A percentile compares a stretch with the other conserved stretches of the same genome.
These are phyloP conservation scores for Glandiceps talaboti DNA, from an alignment of 53 echinoderm and acorn worm genomes.

Conservation along the genomic window DNA sequence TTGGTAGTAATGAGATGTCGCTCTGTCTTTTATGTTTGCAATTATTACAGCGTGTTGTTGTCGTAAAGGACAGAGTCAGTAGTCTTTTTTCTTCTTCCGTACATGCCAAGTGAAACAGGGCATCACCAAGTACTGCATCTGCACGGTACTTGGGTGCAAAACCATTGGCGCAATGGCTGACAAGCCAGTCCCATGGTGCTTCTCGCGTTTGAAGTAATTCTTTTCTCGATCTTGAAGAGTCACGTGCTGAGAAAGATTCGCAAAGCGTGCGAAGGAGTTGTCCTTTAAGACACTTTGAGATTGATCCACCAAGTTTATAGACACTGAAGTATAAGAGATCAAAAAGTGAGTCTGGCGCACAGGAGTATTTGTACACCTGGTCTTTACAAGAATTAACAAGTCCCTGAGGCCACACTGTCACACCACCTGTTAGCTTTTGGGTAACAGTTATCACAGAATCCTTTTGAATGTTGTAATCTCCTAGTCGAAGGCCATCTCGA, in stretches of 20 bases:
- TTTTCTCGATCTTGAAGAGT: not conserved
- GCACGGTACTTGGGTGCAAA: not conserved
- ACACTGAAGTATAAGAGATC: not conserved
- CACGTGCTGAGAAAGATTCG: not conserved
- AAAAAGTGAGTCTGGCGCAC: not conserved
- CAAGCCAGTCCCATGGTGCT: not conserved
- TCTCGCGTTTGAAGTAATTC: not conserved
- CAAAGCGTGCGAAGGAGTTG: not conserved
- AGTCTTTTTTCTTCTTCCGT: not conserved
- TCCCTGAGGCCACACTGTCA: not conserved
- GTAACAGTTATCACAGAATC: not conserved
- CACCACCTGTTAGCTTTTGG: not conserved
- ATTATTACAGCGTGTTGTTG: not conserved
- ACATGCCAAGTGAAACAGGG: not conserved
- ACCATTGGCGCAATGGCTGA: not conserved
- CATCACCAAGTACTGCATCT: not conserved
- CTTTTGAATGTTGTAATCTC: not conserved
- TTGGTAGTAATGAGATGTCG: not conserved
- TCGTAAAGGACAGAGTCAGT: not conserved
- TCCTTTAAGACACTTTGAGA: not conserved
- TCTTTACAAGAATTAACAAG: not conserved
- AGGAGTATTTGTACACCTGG: not conserved
- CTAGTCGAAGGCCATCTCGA: not conserved
- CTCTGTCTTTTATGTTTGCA: not conserved
- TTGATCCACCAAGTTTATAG: not conserved